A percentile compares a stretch with the other conserved stretches of the same genome.
Conservation (phyloP, 2,888 invertebrate species). For the Acholoe squamosa region DNA sequence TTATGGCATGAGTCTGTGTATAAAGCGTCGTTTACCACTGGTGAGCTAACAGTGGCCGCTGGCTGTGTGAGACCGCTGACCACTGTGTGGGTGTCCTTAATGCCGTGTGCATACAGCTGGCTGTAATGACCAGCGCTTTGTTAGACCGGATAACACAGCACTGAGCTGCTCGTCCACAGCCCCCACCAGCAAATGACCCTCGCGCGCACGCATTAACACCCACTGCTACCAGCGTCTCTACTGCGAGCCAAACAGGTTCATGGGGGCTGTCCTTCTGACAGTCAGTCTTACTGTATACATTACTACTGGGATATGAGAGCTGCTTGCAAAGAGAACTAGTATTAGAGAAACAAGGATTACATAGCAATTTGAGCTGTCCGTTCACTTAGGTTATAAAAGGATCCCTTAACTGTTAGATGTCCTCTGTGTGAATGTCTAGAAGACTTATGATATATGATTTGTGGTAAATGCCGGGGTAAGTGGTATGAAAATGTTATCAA, state of each 20-base stretch:
- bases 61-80: not conserved
- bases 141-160: constrained; percentile 3
- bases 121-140: not conserved
- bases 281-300: not conserved
- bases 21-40: not conserved
- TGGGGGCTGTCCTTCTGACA: not conserved
- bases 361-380: not conserved
- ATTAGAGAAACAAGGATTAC: not conserved
- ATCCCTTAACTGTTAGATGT: too few relatives aligned
- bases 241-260: not conserved
- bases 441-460: too few relatives aligned
- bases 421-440: too few relatives aligned
- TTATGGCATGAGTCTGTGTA: not conserved
- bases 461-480: too few relatives aligned
- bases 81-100: not conserved
- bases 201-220: not conserved
- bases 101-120: not conserved
- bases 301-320: not conserved
- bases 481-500: too few relatives aligned
- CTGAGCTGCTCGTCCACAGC: not conserved
- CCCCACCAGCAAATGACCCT: not conserved
- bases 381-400: not conserved
- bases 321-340: not conserved
- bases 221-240: not conserved
- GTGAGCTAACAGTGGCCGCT: not conserved